phyloP scores from a whole-genome alignment of 2,888 invertebrate genomes.

The Drosophila histrio region DNA sequence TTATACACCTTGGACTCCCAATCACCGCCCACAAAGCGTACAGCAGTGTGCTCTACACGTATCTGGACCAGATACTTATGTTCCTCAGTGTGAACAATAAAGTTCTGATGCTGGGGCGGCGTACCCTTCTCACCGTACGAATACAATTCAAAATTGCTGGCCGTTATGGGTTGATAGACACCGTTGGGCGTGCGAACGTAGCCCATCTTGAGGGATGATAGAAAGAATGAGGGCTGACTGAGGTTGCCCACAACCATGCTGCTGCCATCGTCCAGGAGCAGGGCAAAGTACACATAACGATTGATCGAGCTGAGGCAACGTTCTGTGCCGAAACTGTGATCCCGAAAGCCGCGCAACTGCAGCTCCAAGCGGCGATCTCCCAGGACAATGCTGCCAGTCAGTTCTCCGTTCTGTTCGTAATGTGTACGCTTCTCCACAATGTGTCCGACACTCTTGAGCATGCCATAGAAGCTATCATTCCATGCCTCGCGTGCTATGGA shows the following conservation, averaged over 20 bases:
- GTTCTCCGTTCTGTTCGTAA: constrained; percentile 91
- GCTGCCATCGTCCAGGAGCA: constrained; percentile 89
- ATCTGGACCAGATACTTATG: constrained; percentile 87
- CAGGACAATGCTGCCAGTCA: constrained; percentile 87
- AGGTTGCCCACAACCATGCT: constrained; percentile 89
- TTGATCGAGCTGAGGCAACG: constrained; percentile 91
- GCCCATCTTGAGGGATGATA: constrained; percentile 87
- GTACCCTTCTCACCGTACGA: constrained; percentile 88
- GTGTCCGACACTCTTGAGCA: constrained; percentile 86
- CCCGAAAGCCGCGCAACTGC: constrained; percentile 89
- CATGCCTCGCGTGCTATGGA: constrained; percentile 91
- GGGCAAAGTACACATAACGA: constrained; percentile 91
- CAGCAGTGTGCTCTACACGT: constrained; percentile 86
- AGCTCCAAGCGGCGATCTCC: constrained; percentile 85
- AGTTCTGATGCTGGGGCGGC: constrained; percentile 88
- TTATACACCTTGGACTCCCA: constrained; percentile 89
- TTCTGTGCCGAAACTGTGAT: constrained; percentile 91
- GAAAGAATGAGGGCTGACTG: constrained; percentile 88
- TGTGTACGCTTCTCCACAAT: constrained; percentile 87
- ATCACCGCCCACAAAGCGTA: constrained; percentile 88
- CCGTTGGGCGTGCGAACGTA: constrained; percentile 86
- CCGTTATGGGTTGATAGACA: constrained; percentile 86
- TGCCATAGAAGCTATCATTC: constrained; percentile 88
- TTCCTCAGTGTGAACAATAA: constrained; percentile 87
- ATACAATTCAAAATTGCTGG: constrained; percentile 87